A percentile compares a stretch with the other conserved stretches of the same genome.
phyloP scores from a whole-genome alignment of 2,797 vertebrate species.

The Selene dorsalis region DNA sequence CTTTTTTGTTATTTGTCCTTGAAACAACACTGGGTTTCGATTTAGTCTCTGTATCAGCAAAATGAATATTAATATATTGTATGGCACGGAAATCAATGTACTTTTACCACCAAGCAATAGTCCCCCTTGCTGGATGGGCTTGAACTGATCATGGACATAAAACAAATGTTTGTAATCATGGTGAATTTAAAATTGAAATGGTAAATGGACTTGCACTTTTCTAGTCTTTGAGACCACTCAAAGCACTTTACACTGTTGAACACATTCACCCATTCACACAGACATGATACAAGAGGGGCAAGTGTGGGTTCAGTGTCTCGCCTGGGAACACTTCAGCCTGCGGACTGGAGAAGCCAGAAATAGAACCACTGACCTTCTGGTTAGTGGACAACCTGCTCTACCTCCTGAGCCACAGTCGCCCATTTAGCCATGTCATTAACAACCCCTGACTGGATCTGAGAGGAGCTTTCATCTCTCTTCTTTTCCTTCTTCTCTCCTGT shows the following conservation, averaged over 20 bases:
- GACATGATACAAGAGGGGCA: no score
- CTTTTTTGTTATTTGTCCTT: conserved; percentile 6
- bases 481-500: conserved; percentile 5
- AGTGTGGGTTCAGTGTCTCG: no score
- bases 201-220: no score
- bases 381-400: no score
- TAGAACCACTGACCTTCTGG: no score
- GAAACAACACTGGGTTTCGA: not conserved
- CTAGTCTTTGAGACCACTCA: no score
- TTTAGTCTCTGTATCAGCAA: not conserved
- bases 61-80: not conserved
- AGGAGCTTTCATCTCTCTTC: not conserved
- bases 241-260: no score
- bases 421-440: not conserved
- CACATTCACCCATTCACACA: no score
- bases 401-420: no score
- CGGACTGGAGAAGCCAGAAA: no score
- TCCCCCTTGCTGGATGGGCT: not conserved
- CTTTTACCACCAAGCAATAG: not conserved
- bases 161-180: conserved; percentile 14
- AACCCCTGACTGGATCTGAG: not conserved
- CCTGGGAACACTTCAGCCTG: no score
- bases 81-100: not conserved
- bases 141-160: not conserved
- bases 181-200: conserved; percentile 15